Percentiles rank a stretch among this genome's conserved stretches.
Evolutionary conservation across 2,888 invertebrate genomes (phyloP).

Genomic region (Drosophila lacicola): DNA sequence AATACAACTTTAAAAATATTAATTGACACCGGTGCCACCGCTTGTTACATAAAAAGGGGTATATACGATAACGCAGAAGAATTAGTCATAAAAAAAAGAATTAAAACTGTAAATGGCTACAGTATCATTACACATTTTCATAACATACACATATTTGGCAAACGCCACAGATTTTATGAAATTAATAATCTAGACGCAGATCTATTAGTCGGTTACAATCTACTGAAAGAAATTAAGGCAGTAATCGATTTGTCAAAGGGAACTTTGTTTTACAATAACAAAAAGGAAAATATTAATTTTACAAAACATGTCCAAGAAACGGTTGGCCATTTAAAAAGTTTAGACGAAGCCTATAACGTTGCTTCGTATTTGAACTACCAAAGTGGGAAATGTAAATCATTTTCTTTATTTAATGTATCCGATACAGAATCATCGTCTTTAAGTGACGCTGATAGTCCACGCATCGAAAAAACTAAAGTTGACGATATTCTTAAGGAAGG

Average conservation of each 20-base stretch:
- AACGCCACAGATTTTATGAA: background rate
- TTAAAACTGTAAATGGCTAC: background rate
- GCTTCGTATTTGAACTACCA: background rate
- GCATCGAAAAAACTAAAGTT: too few species aligned
- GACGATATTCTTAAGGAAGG: too few species aligned
- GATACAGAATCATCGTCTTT: too few species aligned
- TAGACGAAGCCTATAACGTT: too few species aligned
- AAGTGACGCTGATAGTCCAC: too few species aligned
- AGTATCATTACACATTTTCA: background rate
- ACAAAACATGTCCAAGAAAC: background rate
- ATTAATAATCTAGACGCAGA: too few species aligned
- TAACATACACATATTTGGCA: background rate
- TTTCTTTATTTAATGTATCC: too few species aligned
- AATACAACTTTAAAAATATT: too few species aligned
- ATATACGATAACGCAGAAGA: background rate
- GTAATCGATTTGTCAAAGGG: background rate
- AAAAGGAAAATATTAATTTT: background rate
- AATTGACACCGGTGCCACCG: too few species aligned
- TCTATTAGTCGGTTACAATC: too few species aligned
- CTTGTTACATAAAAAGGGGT: background rate
- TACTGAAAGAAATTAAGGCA: background rate
- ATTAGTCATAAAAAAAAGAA: background rate
- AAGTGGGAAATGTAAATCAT: too few species aligned
- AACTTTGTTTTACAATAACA: background rate
- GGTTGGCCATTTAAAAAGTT: background rate